A percentile compares a stretch with the other conserved stretches of the same genome.
These are phyloP conservation scores for Dendroctonus ponderosae DNA, from an alignment of 1,140 invertebrate genomes.

Conservation along the genomic window DNA sequence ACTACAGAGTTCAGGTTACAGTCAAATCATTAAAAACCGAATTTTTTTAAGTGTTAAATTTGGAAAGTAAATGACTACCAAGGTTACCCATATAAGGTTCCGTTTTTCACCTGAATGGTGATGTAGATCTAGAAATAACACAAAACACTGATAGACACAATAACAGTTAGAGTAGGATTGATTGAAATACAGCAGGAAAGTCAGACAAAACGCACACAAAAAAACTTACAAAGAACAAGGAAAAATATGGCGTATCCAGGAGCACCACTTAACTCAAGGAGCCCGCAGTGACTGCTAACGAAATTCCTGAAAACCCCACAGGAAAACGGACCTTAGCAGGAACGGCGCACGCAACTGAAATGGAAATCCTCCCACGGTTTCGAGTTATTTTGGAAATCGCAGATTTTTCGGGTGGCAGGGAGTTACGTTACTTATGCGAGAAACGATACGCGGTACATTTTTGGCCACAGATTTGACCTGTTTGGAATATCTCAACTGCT, in stretches of 20 bases:
- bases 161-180: too few species aligned
- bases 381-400: slow-evolving; percentile 31
- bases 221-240: slow-evolving; percentile 31
- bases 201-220: slow-evolving; percentile 9
- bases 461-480: slow-evolving; percentile 33
- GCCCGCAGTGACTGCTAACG: slow-evolving; percentile 48
- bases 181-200: neutral
- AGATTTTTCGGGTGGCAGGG: slow-evolving; percentile 5
- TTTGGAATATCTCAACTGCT: slow-evolving; percentile 1
- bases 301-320: slow-evolving; percentile 29
- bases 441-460: slow-evolving; percentile 28
- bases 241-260: slow-evolving; percentile 42
- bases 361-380: slow-evolving; percentile 11
- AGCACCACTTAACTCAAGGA: slow-evolving; percentile 51
- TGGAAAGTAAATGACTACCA: too few species aligned
- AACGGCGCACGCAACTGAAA: slow-evolving; percentile 14
- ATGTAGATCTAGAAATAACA: too few species aligned
- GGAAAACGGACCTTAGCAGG: slow-evolving; percentile 20
- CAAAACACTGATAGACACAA: too few species aligned
- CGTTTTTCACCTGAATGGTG: too few species aligned
- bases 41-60: too few species aligned
- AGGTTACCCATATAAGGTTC: too few species aligned
- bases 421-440: slow-evolving; percentile 29
- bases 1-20: too few species aligned
- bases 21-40: too few species aligned